phyloP scores from a whole-genome alignment of 2,113 vertebrate species.

The Pterocles burchelli region DNA sequence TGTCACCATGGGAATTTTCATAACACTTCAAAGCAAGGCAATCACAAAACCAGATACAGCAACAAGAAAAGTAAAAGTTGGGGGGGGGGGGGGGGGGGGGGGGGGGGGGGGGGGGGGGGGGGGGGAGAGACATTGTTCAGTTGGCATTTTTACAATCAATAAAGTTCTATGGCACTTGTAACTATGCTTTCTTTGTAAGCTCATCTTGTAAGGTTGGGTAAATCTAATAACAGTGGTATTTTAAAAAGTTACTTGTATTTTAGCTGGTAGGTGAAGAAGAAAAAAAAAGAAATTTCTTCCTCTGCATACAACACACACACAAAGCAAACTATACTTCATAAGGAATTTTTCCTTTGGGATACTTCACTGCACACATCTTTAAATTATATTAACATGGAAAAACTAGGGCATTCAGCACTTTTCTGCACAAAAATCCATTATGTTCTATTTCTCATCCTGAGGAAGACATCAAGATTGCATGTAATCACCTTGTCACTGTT shows the following conservation, averaged over 20 bases:
- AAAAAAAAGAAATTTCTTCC: neutral
- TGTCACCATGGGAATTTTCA: neutral
- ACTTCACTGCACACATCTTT: neutral
- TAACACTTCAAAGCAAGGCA: neutral
- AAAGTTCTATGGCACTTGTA: neutral
- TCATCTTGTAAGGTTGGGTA: neutral
- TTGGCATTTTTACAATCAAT: neutral
- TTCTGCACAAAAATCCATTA: neutral
- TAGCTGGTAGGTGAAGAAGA: neutral
- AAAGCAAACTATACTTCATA: neutral
- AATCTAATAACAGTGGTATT: neutral
- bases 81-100: rapidly evolving
- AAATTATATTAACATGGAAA: neutral
- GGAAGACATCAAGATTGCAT: neutral
- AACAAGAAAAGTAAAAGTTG: neutral
- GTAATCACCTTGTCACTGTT: neutral
- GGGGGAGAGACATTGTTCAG: too few relatives aligned
- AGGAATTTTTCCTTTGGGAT: neutral
- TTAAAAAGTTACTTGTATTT: neutral
- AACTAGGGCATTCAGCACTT: neutral
- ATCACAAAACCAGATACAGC: neutral
- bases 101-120: rapidly evolving
- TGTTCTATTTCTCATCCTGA: neutral
- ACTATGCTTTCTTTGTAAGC: neutral
- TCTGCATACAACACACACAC: neutral